Evolutionary conservation across 2,888 invertebrate species (phyloP), one percentile per base, ranked within the genome.

Genomic region (Mechanitis mazaeus): DNA sequence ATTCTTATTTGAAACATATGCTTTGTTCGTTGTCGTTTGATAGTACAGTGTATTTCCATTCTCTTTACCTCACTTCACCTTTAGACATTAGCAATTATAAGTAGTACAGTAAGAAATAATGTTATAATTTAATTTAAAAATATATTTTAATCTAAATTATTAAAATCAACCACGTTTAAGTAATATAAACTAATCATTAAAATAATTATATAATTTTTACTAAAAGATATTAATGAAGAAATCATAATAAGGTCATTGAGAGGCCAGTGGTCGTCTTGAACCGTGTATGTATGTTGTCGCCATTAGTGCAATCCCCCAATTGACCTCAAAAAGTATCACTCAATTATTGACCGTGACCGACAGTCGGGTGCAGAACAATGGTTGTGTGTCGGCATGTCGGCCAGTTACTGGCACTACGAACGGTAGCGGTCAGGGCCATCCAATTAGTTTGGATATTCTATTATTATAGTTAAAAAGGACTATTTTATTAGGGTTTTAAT

Each of bases 281-380:
- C 20, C 20, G 20, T 20, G 20, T 20, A 20, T 20, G 20, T 20
- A 20, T 20, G 20, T 20, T 20, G 20, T 20, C 20, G 20, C 20
- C 20, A 20, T 20, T 0, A 20, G 20, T 20, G 20, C 20, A 20
- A 20, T 64, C 65, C 76, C 79, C 79, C 82, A 78, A 87, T 81
- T 85, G 80, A 84, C 77, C 77, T 76, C 73, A 50, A 50, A 50
- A 11, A 31, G 31, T 31, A 50, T 50, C 50, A 31, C 50, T 72
- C 81, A 84, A 80, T 81, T 78, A 85, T 66, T 66, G 70, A 72
- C 71, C 73, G 72, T 77, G 79, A 77, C 77, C 71, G 72, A 71
- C 74, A 71, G 65, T 64, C 62, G 69, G 71, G 68, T 66, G 64
- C 70, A 66, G 71, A 69, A 75, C 72, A 74, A 75, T 72, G 71